phyloP scores from a whole-genome alignment of 2,797 vertebrate species.

The Sebastiscus albofasciatus region DNA sequence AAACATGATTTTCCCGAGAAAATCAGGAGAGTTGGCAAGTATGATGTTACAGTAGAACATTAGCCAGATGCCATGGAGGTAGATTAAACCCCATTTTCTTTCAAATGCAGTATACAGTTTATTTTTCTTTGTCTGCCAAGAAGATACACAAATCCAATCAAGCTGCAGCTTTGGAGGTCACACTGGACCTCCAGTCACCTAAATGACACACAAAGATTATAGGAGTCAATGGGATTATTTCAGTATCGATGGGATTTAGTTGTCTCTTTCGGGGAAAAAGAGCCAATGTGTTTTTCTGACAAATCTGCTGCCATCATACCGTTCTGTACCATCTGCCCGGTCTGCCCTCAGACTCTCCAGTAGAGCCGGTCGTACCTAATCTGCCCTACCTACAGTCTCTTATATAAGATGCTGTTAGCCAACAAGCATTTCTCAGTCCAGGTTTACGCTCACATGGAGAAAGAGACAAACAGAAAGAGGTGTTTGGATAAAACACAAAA shows the following conservation, averaged over 20 bases:
- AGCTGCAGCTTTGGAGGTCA: constrained; percentile 26
- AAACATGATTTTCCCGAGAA: too few species aligned
- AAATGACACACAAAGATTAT: constrained; percentile 47
- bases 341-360: constrained; percentile 48
- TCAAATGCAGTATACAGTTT: constrained; percentile 1
- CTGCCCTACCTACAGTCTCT: constrained; percentile 64
- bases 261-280: constrained; percentile 41
- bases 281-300: constrained; percentile 35
- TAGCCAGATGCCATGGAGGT: neutral
- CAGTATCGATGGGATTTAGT: constrained; percentile 45
- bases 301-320: constrained; percentile 33
- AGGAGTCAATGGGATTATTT: constrained; percentile 38
- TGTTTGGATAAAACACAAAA: constrained; percentile 6
- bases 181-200: constrained; percentile 11
- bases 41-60: constrained; percentile 20
- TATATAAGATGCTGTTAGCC: constrained; percentile 64
- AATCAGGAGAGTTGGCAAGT: too few species aligned
- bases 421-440: constrained; percentile 45
- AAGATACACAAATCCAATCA: constrained; percentile 53
- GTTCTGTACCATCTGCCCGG: constrained; percentile 60
- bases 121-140: constrained; percentile 36
- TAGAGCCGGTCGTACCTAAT: constrained; percentile 44
- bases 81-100: constrained; percentile 24
- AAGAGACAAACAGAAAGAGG: constrained; percentile 7
- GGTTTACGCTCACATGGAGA: constrained; percentile 40